Evolutionary conservation across 2,888 invertebrate genomes (phyloP), one percentile per base, ranked within the genome.

Genomic region (Peribatodes rhomboidaria): DNA sequence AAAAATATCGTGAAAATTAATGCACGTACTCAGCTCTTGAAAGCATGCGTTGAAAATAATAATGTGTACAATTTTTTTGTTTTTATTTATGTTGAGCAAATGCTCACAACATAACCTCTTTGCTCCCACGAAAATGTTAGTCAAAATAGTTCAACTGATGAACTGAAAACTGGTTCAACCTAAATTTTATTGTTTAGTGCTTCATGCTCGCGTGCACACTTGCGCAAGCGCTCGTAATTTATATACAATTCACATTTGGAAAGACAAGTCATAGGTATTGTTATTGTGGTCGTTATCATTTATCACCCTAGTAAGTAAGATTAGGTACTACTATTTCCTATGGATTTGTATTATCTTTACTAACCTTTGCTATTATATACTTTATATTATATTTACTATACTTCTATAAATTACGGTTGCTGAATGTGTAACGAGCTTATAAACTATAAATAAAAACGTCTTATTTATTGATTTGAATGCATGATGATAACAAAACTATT

Each of bases 41-140:
- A 42, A 70, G 70, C 56, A 73, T 72, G 69, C 64, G 72, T 76
- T 76, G 65, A 74, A 76, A 69, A 67, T 67, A 37, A 73, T 70
- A 74, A 71, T 68, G 52, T 73, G 72, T 62, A 74, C 72, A 68
- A 55, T 63, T 59, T 55, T 77, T 75, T 69, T 61, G 71, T 77
- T 74, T 77, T 82, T 83, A 79, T 80, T 81, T 82, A 76, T 81
- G 67, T 72, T 75, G 76, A 73, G 71, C 77, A 82, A 72, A 75
- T 65, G 73, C 68, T 68, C 71, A 27, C 27, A 7, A 69, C 74
- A 76, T n/a, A n/a, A 82, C 79, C 75, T 79, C 74, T 76, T 64
- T 55, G 27, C 71, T 70, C 61, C 68, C 72, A 78, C 73, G 74
- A 68, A 71, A 73, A 72, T 74, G 74, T 72, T 67, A 56, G n/a